These are phyloP conservation scores for Nesidiocoris tenuis DNA, from an alignment of 2,888 invertebrate genomes.

Conservation along the genomic window DNA sequence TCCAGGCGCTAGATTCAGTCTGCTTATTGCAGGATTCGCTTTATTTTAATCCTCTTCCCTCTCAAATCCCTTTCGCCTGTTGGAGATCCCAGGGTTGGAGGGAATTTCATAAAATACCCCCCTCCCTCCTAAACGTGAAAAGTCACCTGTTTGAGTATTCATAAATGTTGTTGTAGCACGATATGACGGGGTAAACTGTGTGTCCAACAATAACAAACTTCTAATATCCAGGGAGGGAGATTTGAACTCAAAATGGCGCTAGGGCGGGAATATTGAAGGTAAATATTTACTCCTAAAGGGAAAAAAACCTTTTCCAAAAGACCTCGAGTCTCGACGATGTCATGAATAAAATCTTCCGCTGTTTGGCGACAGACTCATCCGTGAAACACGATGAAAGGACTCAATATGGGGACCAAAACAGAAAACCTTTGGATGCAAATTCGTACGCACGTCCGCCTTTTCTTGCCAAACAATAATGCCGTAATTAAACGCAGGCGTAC, in stretches of 20 bases:
- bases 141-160: slow-evolving; percentile 33
- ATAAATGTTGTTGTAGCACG: slow-evolving; percentile 38
- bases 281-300: slow-evolving; percentile 41
- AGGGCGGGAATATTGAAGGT: slow-evolving; percentile 37
- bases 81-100: neutral
- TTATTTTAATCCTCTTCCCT: neutral
- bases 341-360: neutral
- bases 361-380: neutral
- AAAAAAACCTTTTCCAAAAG: neutral
- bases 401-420: neutral
- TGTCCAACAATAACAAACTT: slow-evolving; percentile 44
- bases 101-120: neutral
- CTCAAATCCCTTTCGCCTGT: neutral
- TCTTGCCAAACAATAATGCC: slow-evolving; percentile 30
- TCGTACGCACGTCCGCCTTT: slow-evolving; percentile 31
- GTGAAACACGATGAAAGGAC: neutral
- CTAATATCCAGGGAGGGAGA: slow-evolving; percentile 37
- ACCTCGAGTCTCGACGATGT: neutral
- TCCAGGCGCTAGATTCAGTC: too few species aligned
- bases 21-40: too few species aligned
- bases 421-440: slow-evolving; percentile 31
- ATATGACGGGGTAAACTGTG: slow-evolving; percentile 42
- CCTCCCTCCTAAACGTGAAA: neutral
- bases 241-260: slow-evolving; percentile 22
- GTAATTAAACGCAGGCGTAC: slow-evolving; percentile 44